Evolutionary conservation across 53 echinoderm and acorn worm genomes (phyloP).

Genomic region (Luidia sarsii): DNA sequence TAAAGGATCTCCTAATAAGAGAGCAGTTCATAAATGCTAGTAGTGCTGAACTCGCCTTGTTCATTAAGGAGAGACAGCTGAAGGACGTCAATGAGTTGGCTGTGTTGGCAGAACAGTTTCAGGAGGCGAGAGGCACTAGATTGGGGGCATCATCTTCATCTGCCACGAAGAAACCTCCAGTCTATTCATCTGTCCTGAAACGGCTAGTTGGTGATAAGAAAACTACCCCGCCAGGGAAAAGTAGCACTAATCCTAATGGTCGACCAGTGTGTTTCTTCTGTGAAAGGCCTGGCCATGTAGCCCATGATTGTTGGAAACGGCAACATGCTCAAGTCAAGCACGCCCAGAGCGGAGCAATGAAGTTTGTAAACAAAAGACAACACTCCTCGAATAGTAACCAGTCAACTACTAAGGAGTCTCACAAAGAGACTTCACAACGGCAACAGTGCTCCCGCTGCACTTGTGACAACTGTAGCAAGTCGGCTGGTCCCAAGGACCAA

Average conservation of each 20-base stretch:
- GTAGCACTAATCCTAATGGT: not conserved
- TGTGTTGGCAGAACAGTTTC: constrained; percentile 36
- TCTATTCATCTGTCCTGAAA: not conserved
- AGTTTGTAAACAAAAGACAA: not conserved
- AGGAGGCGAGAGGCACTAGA: constrained; percentile 2
- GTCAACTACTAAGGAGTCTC: not conserved
- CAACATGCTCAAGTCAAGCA: not conserved
- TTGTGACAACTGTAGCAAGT: not conserved
- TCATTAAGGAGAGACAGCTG: constrained; percentile 18
- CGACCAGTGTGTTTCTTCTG: not conserved
- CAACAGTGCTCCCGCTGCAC: constrained; percentile 6
- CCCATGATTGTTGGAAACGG: constrained; percentile 5
- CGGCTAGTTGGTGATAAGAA: not conserved
- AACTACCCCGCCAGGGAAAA: not conserved
- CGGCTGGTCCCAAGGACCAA: not conserved
- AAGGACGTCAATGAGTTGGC: constrained; percentile 3
- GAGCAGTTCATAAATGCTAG: constrained; percentile 27
- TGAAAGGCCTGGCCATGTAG: constrained; percentile 3
- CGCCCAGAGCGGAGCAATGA: not conserved
- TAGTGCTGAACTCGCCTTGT: not conserved
- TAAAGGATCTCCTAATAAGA: not conserved
- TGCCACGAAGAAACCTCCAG: not conserved
- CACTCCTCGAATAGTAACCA: not conserved
- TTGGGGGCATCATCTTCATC: not conserved
- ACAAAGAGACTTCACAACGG: not conserved